Base-by-base conservation (phyloP, 1,140 invertebrate genomes). In the Euglossa dilemma region DNA sequence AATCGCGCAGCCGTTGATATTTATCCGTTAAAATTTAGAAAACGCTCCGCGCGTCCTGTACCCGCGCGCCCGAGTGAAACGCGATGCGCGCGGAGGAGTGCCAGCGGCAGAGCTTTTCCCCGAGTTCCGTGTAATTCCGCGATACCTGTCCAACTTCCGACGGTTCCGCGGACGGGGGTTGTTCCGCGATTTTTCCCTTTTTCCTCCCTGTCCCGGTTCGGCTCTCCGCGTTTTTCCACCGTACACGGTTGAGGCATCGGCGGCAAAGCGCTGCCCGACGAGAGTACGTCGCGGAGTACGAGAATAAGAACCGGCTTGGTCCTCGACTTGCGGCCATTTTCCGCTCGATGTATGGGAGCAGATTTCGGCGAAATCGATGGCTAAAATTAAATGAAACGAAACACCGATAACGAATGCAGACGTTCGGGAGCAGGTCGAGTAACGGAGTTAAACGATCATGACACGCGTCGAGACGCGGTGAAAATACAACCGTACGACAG, bases 61-160 rank as follows among this genome's bases (percentile, higher is more conserved):
- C n/a, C n/a, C 5, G 66, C n/a, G 66, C 7, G 12, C 50, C n/a
- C n/a, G n/a, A n/a, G 43, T 16, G 9, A 28, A 20, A 16, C 61
- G 25, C 16, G 45, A 59, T 8, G 16, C 25, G 63, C 47, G 9
- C 18, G 23, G 59, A 80, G 67, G 47, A 71, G 28, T 57, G 72
- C 59, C 79, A 75, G 23, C 12, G 36, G 9, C 52, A 81, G 61
- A 54, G 71, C 12, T 75, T 72, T 25, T 23, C 63, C 2, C 52
- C 16, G 25, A 76, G 73, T 82, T 82, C 14, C 9, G 20, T 18
- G 52, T 59, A 52, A 76, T 77, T 66, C 73, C 52, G 20, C 23
- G 73, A 57, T 54, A 12, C 59, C 25, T 52, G 72, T 82, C 80
- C 6, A 77, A 82, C 73, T 82, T 69, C 50, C 16, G 63, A 36